phyloP scores from a whole-genome alignment of 2,888 invertebrate genomes.

The Clanis bilineata region DNA sequence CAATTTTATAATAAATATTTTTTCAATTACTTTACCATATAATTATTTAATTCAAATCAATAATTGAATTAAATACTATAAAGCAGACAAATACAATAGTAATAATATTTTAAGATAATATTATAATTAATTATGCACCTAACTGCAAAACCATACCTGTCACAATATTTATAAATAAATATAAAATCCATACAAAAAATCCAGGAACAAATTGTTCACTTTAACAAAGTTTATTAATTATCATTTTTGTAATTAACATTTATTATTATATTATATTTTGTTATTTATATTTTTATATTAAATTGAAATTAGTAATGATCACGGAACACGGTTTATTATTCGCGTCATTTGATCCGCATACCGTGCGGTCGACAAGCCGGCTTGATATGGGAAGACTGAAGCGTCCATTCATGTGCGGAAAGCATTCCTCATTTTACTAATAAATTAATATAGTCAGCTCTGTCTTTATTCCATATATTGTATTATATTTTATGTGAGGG shows the following conservation, averaged over 20 bases:
- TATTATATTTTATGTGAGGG: no score
- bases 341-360: not conserved
- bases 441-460: not conserved
- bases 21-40: no score
- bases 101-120: not conserved
- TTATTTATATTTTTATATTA: not conserved
- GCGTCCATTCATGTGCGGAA: not conserved
- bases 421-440: not conserved
- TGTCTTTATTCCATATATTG: no score
- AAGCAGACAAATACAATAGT: not conserved
- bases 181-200: not conserved
- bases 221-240: not conserved
- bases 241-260: not conserved
- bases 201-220: not conserved
- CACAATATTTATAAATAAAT: not conserved
- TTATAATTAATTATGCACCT: no score
- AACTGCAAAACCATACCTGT: not conserved
- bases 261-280: not conserved
- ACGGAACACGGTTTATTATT: not conserved
- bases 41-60: no score
- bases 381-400: not conserved
- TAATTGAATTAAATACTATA: no score
- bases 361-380: conserved; percentile 1
- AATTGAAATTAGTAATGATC: no score
- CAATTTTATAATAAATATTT: no score